Conservation (phyloP, 2,888 invertebrate genomes). For the Heliothis peltigera region DNA sequence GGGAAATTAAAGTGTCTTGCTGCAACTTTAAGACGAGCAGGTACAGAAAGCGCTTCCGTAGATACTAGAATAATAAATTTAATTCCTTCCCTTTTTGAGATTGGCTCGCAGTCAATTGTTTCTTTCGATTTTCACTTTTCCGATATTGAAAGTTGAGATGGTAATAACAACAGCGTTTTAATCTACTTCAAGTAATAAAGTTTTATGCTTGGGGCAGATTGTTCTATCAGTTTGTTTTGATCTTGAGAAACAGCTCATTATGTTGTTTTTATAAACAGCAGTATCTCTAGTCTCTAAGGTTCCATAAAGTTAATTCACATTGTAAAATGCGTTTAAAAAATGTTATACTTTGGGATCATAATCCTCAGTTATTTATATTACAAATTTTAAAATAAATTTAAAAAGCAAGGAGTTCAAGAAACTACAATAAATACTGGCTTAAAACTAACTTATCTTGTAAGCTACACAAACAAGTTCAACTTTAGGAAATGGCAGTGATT, state of each 20-base stretch:
- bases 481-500: constrained; percentile 43
- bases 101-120: constrained; percentile 71
- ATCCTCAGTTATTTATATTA: constrained; percentile 7
- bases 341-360: not conserved
- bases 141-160: constrained; percentile 37
- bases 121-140: constrained; percentile 41
- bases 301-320: no score
- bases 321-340: not conserved
- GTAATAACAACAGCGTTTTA: constrained; percentile 30
- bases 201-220: constrained; percentile 20
- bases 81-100: constrained; percentile 74
- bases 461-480: constrained; percentile 41
- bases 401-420: constrained; percentile 12
- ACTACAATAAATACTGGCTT: constrained; percentile 31
- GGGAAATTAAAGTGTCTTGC: constrained; percentile 90
- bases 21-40: constrained; percentile 87
- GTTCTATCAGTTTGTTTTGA: constrained; percentile 24
- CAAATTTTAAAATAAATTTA: not conserved
- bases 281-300: not conserved
- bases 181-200: constrained; percentile 38
- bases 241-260: constrained; percentile 10
- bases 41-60: constrained; percentile 76
- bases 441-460: constrained; percentile 38
- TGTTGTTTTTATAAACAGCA: not conserved
- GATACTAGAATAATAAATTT: constrained; percentile 79